A percentile compares a stretch with the other conserved stretches of the same genome.
Conservation (phyloP, 2,113 vertebrate genomes). For the Melanocharis versteri region DNA sequence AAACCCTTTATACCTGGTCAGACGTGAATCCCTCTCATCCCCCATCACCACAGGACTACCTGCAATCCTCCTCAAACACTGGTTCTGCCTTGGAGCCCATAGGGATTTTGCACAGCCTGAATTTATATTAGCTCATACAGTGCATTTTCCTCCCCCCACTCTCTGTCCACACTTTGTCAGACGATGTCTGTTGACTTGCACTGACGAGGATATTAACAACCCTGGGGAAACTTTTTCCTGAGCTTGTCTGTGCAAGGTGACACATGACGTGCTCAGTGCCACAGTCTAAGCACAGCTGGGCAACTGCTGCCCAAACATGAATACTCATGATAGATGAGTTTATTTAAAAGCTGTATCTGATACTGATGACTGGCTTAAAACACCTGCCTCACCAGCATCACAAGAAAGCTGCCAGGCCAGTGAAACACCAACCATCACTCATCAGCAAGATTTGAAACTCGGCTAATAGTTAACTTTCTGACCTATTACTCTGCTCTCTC, state of each 20-base stretch:
- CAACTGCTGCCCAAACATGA: background rate
- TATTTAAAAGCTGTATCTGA: constrained; percentile 14
- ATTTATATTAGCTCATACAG: background rate
- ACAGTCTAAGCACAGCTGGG: background rate
- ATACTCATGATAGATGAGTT: constrained; percentile 4
- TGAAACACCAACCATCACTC: background rate
- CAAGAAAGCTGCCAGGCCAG: background rate
- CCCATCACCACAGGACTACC: background rate
- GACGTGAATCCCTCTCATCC: background rate
- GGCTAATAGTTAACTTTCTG: constrained; percentile 17
- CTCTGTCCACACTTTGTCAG: background rate
- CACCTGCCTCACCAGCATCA: background rate
- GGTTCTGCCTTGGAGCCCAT: background rate
- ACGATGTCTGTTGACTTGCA: background rate
- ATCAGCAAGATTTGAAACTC: background rate
- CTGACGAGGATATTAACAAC: background rate
- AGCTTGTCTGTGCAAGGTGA: background rate
- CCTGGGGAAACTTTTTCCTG: background rate
- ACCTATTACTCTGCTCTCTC: background rate
- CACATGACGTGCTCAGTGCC: background rate
- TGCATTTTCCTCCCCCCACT: background rate
- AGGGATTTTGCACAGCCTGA: background rate
- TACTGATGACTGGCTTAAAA: background rate
- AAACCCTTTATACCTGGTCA: constrained; percentile 9
- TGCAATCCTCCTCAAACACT: background rate